Conservation (phyloP, 1,140 invertebrate species). For the Drosophila elegans region DNA sequence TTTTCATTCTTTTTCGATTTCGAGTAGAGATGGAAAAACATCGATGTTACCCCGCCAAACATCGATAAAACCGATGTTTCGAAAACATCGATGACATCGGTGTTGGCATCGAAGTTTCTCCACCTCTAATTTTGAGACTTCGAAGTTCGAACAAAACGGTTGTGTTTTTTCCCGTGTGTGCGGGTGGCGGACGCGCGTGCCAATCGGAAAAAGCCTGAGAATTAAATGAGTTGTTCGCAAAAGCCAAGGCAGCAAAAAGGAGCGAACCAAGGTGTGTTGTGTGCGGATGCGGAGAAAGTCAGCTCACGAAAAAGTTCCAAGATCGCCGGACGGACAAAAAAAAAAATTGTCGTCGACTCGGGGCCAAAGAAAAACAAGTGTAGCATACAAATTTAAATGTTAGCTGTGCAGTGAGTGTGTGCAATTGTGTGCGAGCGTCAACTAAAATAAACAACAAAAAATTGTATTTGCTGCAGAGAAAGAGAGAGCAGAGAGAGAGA, state of each 20-base stretch:
- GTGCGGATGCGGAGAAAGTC: slow-evolving; percentile 19
- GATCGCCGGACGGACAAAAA: slow-evolving; percentile 14
- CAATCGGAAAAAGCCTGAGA: slow-evolving; percentile 35
- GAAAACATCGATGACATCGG: no score
- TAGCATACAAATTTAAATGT: slow-evolving; percentile 34
- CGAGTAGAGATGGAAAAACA: no score
- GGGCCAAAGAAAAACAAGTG: slow-evolving; percentile 38
- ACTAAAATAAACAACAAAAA: slow-evolving; percentile 34
- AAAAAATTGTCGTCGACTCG: neutral
- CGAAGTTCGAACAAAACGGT: slow-evolving; percentile 11
- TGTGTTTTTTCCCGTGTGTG: slow-evolving; percentile 16
- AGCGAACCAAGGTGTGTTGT: slow-evolving; percentile 27
- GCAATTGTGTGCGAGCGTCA: slow-evolving; percentile 8
- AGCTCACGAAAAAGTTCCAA: slow-evolving; percentile 3
- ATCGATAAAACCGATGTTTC: no score
- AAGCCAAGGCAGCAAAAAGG: slow-evolving; percentile 8
- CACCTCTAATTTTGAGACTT: neutral
- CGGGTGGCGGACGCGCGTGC: slow-evolving; percentile 35
- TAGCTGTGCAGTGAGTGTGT: slow-evolving; percentile 17
- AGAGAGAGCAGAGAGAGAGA: slow-evolving; percentile 8
- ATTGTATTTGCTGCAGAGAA: slow-evolving; percentile 13
- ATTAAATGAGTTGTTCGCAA: slow-evolving; percentile 23
- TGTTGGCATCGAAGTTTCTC: no score
- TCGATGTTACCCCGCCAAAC: no score
- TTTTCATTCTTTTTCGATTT: no score